Evolutionary conservation across 2,797 vertebrate genomes (phyloP), one percentile per base, ranked within the genome.

Genomic region (Lophius americanus): DNA sequence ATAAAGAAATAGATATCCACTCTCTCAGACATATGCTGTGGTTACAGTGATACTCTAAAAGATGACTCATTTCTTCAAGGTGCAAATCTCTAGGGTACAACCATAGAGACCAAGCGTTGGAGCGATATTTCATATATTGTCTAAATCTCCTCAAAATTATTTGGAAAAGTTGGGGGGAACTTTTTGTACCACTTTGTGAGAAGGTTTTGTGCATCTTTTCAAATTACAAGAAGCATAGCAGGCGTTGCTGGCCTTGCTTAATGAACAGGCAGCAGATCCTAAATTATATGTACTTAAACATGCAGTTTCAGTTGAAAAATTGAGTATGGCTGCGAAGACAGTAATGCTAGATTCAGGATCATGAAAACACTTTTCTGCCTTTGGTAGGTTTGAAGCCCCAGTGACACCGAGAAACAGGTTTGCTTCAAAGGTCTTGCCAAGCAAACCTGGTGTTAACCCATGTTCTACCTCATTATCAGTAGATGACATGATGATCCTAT

Each of bases 401-500:
- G 81, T 73, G 75, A 88, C 65, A 56, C 60, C 66, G 60, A 73
- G 52, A 72, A 81, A 75, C 12, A 3, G 68, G 90, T 77, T 61
- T 84, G 84, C 76, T 86, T 83, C 82, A 82, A 62, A 80, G 57
- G 58, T 81, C 60, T 70, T 55, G 61, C 8, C 7, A 10, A 81
- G 71, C 72, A 71, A 65, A 80, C 76, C 57, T 60, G 68, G 51
- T 71, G 57, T 76, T 74, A 75, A 81, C 68, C 73, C 57, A 74
- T 62, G 71, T 81, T 82, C 76, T 69, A 79, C 59, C 69, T 53
- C 57, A 65, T 55, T 61, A 83, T 88, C 79, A 87, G 81, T 82
- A 93, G 90, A 88, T 89, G 84, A 89, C 81, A 83, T 73, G 68
- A 80, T 79, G 73, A 78, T 90, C 78, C 74, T 72, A 78, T 75